phyloP scores from a whole-genome alignment of 2,113 vertebrate species.

The cattle (Bos taurus) region ARS-UCD2.0 NC_037336.1:104348501-104349000 shows the following conservation, averaged over 20 bases:
- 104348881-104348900: background rate
- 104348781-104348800: background rate
- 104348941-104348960: background rate
- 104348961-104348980: background rate
- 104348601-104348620: background rate
- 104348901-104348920: background rate
- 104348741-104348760: background rate
- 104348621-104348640: background rate
- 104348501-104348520: background rate
- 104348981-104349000: background rate
- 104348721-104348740: background rate
- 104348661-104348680: rapidly evolving
- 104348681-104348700: background rate
- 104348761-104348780: background rate
- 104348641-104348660: background rate
- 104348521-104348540: background rate
- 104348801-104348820: rapidly evolving
- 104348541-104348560: background rate
- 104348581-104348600: background rate
- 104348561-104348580: background rate
- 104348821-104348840: background rate
- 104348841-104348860: background rate
- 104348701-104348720: background rate
- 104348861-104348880: background rate
- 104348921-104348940: background rate